Evolutionary conservation across 1,140 invertebrate genomes (phyloP).

Genomic region (Elymnias hypermnestra): DNA sequence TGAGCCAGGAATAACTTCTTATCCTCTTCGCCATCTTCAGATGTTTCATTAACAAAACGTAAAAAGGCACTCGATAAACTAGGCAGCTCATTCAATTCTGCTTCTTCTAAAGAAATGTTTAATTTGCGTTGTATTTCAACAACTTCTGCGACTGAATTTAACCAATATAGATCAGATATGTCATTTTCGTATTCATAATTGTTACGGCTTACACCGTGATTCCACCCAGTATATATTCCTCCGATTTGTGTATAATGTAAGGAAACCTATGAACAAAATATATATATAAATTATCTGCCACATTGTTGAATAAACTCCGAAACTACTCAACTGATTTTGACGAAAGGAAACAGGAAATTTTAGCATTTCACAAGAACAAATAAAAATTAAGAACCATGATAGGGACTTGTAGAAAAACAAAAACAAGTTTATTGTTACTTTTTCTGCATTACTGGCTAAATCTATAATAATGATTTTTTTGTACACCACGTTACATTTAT

Average conservation of each 20-base stretch:
- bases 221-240: slow-evolving; percentile 82
- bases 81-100: slow-evolving; percentile 43
- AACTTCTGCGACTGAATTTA: slow-evolving; percentile 87
- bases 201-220: slow-evolving; percentile 79
- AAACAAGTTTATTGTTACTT: too few species aligned
- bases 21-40: slow-evolving; percentile 44
- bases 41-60: slow-evolving; percentile 46
- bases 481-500: too few species aligned
- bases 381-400: too few species aligned
- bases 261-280: slow-evolving; percentile 72
- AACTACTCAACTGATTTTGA: too few species aligned
- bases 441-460: too few species aligned
- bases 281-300: too few species aligned
- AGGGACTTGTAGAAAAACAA: too few species aligned
- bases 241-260: slow-evolving; percentile 83
- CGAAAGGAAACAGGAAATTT: too few species aligned
- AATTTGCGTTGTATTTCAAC: slow-evolving; percentile 77
- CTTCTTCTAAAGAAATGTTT: slow-evolving; percentile 53
- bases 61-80: slow-evolving; percentile 60
- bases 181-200: slow-evolving; percentile 78
- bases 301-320: too few species aligned
- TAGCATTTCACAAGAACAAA: too few species aligned
- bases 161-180: slow-evolving; percentile 82
- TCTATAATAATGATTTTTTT: too few species aligned
- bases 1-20: slow-evolving; percentile 71